Evolutionary conservation across 2,888 invertebrate genomes (phyloP).

Genomic region (Orthosia incerta): DNA sequence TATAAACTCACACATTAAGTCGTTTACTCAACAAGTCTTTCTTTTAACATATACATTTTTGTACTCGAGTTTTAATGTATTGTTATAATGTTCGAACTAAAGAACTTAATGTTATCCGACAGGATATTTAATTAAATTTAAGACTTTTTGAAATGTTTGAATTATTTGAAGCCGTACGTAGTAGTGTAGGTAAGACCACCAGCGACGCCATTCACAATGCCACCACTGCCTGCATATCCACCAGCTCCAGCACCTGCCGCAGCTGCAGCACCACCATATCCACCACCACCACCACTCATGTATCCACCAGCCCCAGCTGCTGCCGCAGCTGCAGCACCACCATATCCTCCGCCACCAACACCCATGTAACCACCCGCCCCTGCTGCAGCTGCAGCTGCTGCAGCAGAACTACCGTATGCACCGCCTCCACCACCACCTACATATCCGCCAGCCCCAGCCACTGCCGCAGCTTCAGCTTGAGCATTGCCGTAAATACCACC

Average conservation of each 20-base stretch:
- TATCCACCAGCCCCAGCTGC: constrained; percentile 13
- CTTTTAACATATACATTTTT: neutral
- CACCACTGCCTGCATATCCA: constrained; percentile 8
- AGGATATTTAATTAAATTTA: constrained; percentile 5
- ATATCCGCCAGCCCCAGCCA: no score
- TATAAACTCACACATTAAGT: neutral
- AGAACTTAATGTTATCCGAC: constrained; percentile 9
- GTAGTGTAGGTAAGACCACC: constrained; percentile 23
- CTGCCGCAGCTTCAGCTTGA: no score
- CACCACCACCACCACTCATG: neutral
- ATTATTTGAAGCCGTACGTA: constrained; percentile 43
- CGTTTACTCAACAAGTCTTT: neutral
- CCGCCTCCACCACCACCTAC: neutral
- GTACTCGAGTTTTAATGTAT: neutral
- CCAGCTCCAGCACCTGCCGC: constrained; percentile 11
- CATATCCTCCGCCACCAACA: neutral
- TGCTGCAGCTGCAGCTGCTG: neutral
- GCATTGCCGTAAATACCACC: no score
- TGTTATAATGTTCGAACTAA: constrained; percentile 1
- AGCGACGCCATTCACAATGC: neutral
- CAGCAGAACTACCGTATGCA: neutral
- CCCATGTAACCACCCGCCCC: neutral
- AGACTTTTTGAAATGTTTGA: constrained; percentile 1
- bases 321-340: neutral
- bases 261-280: constrained; percentile 1